phyloP scores from a whole-genome alignment of 2,797 vertebrate genomes.

The Huso huso region DNA sequence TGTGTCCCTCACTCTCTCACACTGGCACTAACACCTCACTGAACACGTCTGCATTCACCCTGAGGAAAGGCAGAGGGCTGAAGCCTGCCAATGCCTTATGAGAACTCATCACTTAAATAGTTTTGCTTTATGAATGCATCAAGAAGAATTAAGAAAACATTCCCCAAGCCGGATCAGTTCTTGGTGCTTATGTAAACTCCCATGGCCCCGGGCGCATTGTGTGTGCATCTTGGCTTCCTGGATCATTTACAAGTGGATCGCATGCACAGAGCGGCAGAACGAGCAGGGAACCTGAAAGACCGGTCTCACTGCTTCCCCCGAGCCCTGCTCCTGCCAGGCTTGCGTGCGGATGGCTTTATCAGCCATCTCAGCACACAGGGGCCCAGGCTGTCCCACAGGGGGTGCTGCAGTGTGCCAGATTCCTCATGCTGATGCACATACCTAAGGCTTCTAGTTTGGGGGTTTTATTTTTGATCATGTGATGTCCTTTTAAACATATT shows the following conservation, averaged over 20 bases:
- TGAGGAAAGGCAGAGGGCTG: neutral
- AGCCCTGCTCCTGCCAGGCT: conserved; percentile 32
- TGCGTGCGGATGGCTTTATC: conserved; percentile 58
- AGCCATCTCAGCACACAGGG: conserved; percentile 19
- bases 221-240: conserved; percentile 62
- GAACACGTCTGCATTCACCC: too few relatives aligned
- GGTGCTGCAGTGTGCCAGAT: too few relatives aligned
- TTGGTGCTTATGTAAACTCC: conserved; percentile 66
- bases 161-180: conserved; percentile 49
- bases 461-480: too few relatives aligned
- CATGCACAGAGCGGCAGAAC: conserved; percentile 44
- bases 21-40: too few relatives aligned
- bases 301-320: conserved; percentile 33
- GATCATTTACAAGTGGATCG: conserved; percentile 53
- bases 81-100: conserved; percentile 24
- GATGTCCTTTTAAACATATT: too few relatives aligned
- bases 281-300: conserved; percentile 52
- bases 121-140: conserved; percentile 35
- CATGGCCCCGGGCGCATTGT: conserved; percentile 49
- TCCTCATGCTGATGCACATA: too few relatives aligned
- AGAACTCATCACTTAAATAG: conserved; percentile 27
- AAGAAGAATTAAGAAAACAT: conserved; percentile 34
- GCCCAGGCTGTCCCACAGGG: too few relatives aligned
- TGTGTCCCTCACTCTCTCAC: too few relatives aligned
- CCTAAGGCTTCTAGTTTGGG: too few relatives aligned